Conservation (phyloP, 2,888 invertebrate species). For the Apodemia zela region DNA sequence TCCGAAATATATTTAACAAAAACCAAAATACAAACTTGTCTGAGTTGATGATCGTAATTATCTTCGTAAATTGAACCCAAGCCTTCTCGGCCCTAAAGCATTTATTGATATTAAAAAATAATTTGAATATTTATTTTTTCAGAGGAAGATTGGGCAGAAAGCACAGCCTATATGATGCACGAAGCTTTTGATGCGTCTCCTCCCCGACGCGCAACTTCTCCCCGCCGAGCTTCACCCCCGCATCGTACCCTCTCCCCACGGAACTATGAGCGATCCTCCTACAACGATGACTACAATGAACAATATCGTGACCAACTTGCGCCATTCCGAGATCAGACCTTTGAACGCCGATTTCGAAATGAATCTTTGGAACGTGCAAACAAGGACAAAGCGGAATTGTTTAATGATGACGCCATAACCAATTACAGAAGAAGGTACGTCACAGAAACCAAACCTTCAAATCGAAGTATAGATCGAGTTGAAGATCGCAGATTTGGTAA, state of each 20-base stretch:
- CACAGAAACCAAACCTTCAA: constrained; percentile 69
- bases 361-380: constrained; percentile 61
- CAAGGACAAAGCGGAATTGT: constrained; percentile 65
- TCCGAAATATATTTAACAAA: no score
- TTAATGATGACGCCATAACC: constrained; percentile 49
- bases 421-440: constrained; percentile 75
- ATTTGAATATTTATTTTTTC: constrained; percentile 50
- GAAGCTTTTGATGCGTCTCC: constrained; percentile 75
- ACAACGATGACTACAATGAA: constrained; percentile 44
- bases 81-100: not conserved
- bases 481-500: constrained; percentile 73
- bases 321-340: constrained; percentile 63
- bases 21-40: no score
- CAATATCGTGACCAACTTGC: constrained; percentile 59
- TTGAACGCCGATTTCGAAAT: constrained; percentile 67
- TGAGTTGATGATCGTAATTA: no score
- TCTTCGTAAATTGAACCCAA: not conserved
- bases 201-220: constrained; percentile 46
- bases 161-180: constrained; percentile 83
- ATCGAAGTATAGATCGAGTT: constrained; percentile 63
- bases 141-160: constrained; percentile 89
- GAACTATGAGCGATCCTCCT: constrained; percentile 42
- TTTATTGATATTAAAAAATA: not conserved
- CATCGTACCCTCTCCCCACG: constrained; percentile 48
- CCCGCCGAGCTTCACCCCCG: constrained; percentile 44